These are phyloP conservation scores for Merluccius polli DNA, from an alignment of 2,797 vertebrate species.

Conservation along the genomic window DNA sequence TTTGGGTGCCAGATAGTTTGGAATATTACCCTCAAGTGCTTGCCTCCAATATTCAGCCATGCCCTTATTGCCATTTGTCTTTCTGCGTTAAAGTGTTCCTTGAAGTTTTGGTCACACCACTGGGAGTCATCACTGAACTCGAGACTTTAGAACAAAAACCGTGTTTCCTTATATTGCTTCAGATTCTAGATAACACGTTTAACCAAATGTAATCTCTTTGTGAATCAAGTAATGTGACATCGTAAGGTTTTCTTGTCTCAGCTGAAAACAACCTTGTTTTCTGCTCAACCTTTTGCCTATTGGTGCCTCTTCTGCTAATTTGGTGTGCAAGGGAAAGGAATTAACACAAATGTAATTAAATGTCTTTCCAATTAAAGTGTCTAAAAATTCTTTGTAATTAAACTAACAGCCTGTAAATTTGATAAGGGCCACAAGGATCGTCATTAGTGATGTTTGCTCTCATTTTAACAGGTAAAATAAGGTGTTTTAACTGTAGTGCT, in stretches of 20 bases:
- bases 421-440: neutral
- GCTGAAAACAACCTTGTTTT: neutral
- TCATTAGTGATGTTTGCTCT: neutral
- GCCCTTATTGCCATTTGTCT: neutral
- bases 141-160: neutral
- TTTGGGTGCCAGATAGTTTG: conserved; percentile 19
- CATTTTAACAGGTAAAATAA: conserved; percentile 16
- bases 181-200: neutral
- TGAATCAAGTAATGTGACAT: neutral
- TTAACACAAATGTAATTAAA: too few relatives aligned
- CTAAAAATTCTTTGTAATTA: neutral
- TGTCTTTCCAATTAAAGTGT: neutral
- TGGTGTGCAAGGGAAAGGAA: neutral
- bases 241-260: neutral
- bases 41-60: conserved; percentile 6
- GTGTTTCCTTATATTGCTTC: neutral
- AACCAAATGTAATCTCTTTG: neutral
- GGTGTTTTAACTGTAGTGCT: neutral
- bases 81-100: neutral
- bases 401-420: neutral
- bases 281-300: neutral
- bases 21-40: conserved; percentile 32
- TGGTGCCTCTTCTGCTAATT: neutral
- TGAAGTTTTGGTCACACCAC: conserved; percentile 20
- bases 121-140: neutral